Base-by-base conservation (phyloP, 2,888 invertebrate genomes). In the Synergus japonicus region DNA sequence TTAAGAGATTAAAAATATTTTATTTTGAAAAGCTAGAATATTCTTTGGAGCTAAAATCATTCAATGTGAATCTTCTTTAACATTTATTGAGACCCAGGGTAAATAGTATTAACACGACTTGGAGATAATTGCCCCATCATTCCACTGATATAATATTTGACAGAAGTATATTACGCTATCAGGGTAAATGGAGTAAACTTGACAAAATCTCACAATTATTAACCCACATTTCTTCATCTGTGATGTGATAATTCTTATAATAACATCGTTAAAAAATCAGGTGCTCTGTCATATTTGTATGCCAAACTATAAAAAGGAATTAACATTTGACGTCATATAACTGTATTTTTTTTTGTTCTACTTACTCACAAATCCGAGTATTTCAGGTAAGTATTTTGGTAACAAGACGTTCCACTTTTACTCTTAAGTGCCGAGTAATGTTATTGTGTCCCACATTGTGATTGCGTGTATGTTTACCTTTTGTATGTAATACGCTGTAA, bases 171-270 rank as follows among this genome's bases (percentile, higher is more conserved):
- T 54, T 9, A 54, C n/a, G 54, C n/a, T 54, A 54, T 54, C 54
- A 54, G n/a, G 9, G 54, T n/a, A 54, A 54, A n/a, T 54, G 54
- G n/a, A n/a, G n/a, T 54, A 54, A 54, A n/a, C 54, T 54, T 54
- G n/a, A 54, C n/a, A 54, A 54, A 54, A 54, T 54, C 54, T 54
- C n/a, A 54, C n/a, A n/a, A 54, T 54, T 54, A 54, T 54, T 54
- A 54, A n/a, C 54, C n/a, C n/a, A 54, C 54, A 54, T 54, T 54
- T 8, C 54, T 54, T n/a, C n/a, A 54, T 54, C 54, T 54, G 54
- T 54, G 54, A 54, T n/a, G 54, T 54, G 54, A n/a, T 54, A n/a
- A 54, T 54, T n/a, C 54, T n/a, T 54, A 54, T 54, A n/a, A 54
- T 54, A 54, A 54, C 54, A 54, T 54, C 54, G 9, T 54, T 54